Evolutionary conservation across 2,888 invertebrate genomes (phyloP).

Genomic region (Acheta domesticus): DNA sequence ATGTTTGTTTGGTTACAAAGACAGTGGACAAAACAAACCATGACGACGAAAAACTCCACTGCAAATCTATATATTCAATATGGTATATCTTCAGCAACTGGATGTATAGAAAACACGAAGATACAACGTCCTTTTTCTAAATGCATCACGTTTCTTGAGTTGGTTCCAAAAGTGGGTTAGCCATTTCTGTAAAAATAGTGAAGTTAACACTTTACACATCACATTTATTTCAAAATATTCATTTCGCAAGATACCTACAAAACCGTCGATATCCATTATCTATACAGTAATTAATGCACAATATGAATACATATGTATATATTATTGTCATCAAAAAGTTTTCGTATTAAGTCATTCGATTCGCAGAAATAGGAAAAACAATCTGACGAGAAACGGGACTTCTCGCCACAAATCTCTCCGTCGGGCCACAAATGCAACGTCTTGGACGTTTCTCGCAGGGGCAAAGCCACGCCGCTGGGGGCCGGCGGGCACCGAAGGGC

Average conservation of each 20-base stretch:
- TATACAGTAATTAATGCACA: background rate
- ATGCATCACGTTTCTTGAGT: too few relatives aligned
- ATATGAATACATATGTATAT: constrained; percentile 11
- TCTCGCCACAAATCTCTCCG: background rate
- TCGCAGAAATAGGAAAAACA: constrained; percentile 19
- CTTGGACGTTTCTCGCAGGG: background rate
- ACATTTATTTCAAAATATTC: background rate
- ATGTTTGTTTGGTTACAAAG: too few relatives aligned
- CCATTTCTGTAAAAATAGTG: too few relatives aligned
- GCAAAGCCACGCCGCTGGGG: background rate
- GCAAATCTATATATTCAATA: too few relatives aligned
- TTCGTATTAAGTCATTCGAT: constrained; percentile 3
- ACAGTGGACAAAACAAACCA: too few relatives aligned
- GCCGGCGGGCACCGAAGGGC: background rate
- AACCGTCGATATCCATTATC: background rate
- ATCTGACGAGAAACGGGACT: background rate
- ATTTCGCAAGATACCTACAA: constrained; percentile 19
- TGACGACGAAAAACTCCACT: too few relatives aligned
- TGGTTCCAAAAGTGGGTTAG: too few relatives aligned
- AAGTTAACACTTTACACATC: background rate
- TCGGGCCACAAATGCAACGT: background rate
- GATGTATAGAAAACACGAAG: too few relatives aligned
- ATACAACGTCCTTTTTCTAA: too few relatives aligned
- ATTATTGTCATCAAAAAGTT: background rate
- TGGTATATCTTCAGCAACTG: too few relatives aligned